A percentile compares a stretch with the other conserved stretches of the same genome.
Evolutionary conservation across 2,113 vertebrate genomes (phyloP).

Genomic region (Anoura caudifer): DNA sequence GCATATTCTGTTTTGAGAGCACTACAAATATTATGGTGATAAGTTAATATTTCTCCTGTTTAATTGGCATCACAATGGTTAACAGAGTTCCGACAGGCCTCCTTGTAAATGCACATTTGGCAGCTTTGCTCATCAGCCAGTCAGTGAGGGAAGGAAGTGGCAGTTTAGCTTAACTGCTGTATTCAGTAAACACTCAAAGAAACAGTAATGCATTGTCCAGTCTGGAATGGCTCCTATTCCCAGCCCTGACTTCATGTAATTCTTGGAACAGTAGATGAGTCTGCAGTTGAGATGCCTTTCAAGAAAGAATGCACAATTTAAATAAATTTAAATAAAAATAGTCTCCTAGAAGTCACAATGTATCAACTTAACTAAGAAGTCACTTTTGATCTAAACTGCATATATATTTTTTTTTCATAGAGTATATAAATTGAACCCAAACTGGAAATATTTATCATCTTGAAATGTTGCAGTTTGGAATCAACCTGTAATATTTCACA

Average conservation of each 20-base stretch:
- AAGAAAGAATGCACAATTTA: not conserved
- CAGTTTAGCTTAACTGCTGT: not conserved
- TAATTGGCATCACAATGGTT: not conserved
- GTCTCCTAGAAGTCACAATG: not conserved
- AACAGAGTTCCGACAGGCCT: not conserved
- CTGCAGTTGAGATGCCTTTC: not conserved
- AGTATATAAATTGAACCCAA: not conserved
- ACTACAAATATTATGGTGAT: not conserved
- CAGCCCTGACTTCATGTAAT: not conserved
- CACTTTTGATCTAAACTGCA: not conserved
- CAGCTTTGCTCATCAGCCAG: not conserved
- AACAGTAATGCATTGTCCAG: not conserved
- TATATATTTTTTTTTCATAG: not conserved
- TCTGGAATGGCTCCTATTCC: not conserved
- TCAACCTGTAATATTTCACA: conserved; percentile 3
- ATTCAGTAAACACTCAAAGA: not conserved
- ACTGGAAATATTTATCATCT: conserved; percentile 4
- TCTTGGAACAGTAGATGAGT: not conserved
- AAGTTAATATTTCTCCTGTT: not conserved
- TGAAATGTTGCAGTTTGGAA: not conserved
- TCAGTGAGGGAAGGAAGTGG: not conserved
- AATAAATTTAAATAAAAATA: conserved; percentile 26
- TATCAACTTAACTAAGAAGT: not conserved
- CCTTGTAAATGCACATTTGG: not conserved
- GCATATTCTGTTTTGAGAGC: not conserved